phyloP scores from a whole-genome alignment of 2,888 invertebrate species.

The Pteria penguin region DNA sequence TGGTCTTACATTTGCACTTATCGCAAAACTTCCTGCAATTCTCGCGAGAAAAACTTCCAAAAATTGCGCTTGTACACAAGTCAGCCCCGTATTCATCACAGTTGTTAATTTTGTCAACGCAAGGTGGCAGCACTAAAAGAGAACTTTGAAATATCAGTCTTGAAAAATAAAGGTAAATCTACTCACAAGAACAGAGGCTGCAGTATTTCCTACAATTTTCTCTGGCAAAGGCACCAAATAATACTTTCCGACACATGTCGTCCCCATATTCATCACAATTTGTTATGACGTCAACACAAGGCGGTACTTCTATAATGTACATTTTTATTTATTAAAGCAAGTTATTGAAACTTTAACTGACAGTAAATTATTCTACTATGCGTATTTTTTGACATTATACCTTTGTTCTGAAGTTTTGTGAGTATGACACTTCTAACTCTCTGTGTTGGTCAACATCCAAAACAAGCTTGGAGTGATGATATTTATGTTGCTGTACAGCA shows the following conservation, averaged over 20 bases:
- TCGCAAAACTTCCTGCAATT: slow-evolving; percentile 36
- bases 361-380: too few species aligned
- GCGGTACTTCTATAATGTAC: slow-evolving; percentile 2
- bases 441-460: slow-evolving; percentile 7
- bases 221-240: slow-evolving; percentile 7
- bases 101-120: slow-evolving; percentile 5
- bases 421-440: slow-evolving; percentile 25
- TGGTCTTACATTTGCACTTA: slow-evolving; percentile 25
- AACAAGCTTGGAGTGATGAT: too few species aligned
- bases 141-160: neutral
- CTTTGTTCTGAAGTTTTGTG: too few species aligned
- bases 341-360: too few species aligned
- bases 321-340: too few species aligned
- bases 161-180: neutral
- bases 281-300: slow-evolving; percentile 16
- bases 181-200: slow-evolving; percentile 26
- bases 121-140: slow-evolving; percentile 16
- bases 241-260: neutral
- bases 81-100: slow-evolving; percentile 22
- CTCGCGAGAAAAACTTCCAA: slow-evolving; percentile 9
- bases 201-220: slow-evolving; percentile 30
- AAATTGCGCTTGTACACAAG: slow-evolving; percentile 8
- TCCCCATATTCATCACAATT: slow-evolving; percentile 18
- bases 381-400: too few species aligned
- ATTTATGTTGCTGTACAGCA: too few species aligned